These are phyloP conservation scores for Ericerus pela DNA, from an alignment of 1,140 invertebrate species.

Conservation along the genomic window DNA sequence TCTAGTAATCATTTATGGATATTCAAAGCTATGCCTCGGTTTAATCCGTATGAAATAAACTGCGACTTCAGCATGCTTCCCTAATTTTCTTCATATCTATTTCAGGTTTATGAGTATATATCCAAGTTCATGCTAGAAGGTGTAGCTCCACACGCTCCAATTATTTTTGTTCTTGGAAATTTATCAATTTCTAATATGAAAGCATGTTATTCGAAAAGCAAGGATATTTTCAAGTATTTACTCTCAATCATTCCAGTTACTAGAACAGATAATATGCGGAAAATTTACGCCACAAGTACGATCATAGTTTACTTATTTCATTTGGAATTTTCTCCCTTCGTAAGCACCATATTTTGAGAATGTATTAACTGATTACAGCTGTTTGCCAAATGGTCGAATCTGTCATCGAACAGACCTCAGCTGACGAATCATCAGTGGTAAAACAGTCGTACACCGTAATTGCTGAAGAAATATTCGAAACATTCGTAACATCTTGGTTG, in stretches of 20 bases:
- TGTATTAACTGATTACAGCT: background rate
- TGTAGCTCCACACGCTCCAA: background rate
- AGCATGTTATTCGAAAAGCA: background rate
- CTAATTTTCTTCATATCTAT: too few species aligned
- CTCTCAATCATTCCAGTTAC: background rate
- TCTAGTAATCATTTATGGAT: too few species aligned
- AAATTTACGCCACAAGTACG: background rate
- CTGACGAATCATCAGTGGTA: background rate
- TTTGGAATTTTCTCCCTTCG: background rate
- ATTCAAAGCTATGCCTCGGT: too few species aligned
- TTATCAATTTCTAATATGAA: background rate
- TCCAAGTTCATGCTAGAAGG: background rate
- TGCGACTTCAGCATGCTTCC: too few species aligned
- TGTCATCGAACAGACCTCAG: background rate
- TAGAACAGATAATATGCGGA: background rate
- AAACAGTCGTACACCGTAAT: background rate
- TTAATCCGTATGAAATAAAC: too few species aligned
- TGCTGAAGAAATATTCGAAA: conserved; percentile 8
- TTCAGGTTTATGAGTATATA: background rate
- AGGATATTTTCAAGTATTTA: background rate
- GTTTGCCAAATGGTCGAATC: background rate
- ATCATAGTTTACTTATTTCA: background rate
- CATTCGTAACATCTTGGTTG: background rate
- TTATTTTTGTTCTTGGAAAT: background rate
- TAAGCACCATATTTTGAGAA: background rate